A percentile compares a stretch with the other conserved stretches of the same genome.
Evolutionary conservation across 2,888 invertebrate species (phyloP).

Genomic region (Atethmia centrago): DNA sequence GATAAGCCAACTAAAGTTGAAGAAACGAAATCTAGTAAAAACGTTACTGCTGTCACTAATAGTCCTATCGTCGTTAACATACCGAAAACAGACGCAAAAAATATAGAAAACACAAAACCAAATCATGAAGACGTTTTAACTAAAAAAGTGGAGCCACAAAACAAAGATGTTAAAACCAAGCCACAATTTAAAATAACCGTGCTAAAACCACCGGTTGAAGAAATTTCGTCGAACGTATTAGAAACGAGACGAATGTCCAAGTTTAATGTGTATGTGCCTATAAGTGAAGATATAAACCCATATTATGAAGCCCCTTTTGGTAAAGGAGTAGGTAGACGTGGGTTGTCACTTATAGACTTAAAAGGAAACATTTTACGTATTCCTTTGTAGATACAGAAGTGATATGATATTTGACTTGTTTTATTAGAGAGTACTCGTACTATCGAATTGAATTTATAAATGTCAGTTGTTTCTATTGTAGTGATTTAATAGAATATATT

Average conservation of each 20-base stretch:
- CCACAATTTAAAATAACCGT: slow-evolving; percentile 15
- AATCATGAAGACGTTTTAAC: neutral
- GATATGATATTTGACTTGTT: neutral
- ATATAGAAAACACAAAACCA: neutral
- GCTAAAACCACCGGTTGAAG: neutral
- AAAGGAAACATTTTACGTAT: slow-evolving; percentile 36
- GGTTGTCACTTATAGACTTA: slow-evolving; percentile 39
- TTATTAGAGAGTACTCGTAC: neutral
- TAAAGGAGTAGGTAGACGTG: slow-evolving; percentile 39
- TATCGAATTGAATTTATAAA: neutral
- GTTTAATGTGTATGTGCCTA: slow-evolving; percentile 50
- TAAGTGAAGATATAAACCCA: slow-evolving; percentile 54
- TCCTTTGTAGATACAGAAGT: slow-evolving; percentile 6
- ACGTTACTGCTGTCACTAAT: neutral
- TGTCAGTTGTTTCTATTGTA: neutral
- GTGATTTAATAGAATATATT: neutral
- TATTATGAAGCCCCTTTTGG: neutral
- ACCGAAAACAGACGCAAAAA: neutral
- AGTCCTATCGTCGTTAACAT: slow-evolving; percentile 2
- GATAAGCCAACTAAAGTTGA: neutral
- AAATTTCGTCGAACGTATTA: slow-evolving; percentile 10
- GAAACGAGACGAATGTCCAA: slow-evolving; percentile 11
- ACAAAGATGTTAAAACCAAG: neutral
- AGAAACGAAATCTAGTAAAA: neutral
- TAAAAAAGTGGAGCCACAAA: slow-evolving; percentile 1